A percentile compares a stretch with the other conserved stretches of the same genome.
Evolutionary conservation across 2,797 vertebrate genomes (phyloP).

Genomic region (Psittacula echo): DNA sequence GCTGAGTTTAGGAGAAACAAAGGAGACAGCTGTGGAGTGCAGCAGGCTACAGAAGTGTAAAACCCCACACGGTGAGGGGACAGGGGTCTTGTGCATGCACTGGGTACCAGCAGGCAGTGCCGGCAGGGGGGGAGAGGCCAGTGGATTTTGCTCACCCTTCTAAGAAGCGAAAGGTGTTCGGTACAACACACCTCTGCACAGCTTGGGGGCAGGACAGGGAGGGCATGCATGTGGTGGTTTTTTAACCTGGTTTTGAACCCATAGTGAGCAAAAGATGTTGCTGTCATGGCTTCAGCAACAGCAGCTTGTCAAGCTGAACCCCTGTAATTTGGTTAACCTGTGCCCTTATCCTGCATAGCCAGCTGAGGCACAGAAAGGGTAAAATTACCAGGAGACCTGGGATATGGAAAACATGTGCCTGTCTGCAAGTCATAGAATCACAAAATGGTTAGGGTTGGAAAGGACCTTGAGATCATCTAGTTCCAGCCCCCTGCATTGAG

Average conservation of each 20-base stretch:
- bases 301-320: background rate
- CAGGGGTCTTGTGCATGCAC: fast-evolving
- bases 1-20: background rate
- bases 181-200: background rate
- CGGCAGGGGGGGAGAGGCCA: background rate
- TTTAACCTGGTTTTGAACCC: background rate
- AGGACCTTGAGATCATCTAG: background rate
- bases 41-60: background rate
- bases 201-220: background rate
- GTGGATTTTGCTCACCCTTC: background rate
- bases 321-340: background rate
- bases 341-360: background rate
- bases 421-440: background rate
- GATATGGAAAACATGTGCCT: background rate
- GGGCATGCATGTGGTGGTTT: fast-evolving
- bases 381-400: background rate
- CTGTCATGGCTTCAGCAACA: background rate
- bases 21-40: background rate
- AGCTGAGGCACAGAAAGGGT: background rate
- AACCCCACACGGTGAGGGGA: background rate
- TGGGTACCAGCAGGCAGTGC: background rate
- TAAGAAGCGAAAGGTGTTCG: background rate
- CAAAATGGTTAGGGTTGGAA: background rate
- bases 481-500: background rate
- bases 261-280: background rate